These are phyloP conservation scores for Drosophila nigromelanica DNA, from an alignment of 1,140 invertebrate genomes.

Conservation along the genomic window DNA sequence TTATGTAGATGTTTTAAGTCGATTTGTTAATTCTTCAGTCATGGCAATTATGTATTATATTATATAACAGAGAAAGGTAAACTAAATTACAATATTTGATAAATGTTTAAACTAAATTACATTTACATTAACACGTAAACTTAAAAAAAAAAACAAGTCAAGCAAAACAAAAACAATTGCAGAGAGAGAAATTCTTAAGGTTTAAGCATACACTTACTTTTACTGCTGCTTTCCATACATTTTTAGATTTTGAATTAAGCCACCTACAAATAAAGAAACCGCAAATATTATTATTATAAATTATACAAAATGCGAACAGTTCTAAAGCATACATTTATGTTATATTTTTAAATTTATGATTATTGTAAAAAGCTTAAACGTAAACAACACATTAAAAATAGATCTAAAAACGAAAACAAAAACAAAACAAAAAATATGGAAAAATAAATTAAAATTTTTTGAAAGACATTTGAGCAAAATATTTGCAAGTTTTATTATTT, in stretches of 20 bases:
- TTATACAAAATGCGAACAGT: conserved; percentile 39
- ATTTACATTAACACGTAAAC: conserved; percentile 32
- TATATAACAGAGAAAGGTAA: conserved; percentile 52
- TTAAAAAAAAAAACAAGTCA: conserved; percentile 24
- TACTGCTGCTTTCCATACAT: conserved; percentile 78
- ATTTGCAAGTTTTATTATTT: conserved; percentile 31
- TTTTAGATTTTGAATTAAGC: conserved; percentile 77
- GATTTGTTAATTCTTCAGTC: conserved; percentile 61
- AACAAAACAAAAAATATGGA: conserved; percentile 34
- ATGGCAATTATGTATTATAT: conserved; percentile 81
- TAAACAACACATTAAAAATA: conserved; percentile 72
- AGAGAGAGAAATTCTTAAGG: conserved; percentile 47
- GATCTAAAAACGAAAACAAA: conserved; percentile 44
- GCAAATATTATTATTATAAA: conserved; percentile 54
- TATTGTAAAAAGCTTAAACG: conserved; percentile 74
- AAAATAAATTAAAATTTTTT: conserved; percentile 72
- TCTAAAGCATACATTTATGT: conserved; percentile 26
- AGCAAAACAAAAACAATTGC: conserved; percentile 34
- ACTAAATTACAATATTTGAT: conserved; percentile 49
- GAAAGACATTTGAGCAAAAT: conserved; percentile 56
- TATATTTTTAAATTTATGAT: conserved; percentile 70
- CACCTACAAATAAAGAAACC: conserved; percentile 36
- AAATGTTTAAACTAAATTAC: conserved; percentile 24
- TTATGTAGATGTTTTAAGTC: conserved; percentile 68
- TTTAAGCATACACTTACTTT: conserved; percentile 67